Evolutionary conservation across 2,888 invertebrate genomes (phyloP), one percentile per base, ranked within the genome.

Genomic region (Cordilura impudica): DNA sequence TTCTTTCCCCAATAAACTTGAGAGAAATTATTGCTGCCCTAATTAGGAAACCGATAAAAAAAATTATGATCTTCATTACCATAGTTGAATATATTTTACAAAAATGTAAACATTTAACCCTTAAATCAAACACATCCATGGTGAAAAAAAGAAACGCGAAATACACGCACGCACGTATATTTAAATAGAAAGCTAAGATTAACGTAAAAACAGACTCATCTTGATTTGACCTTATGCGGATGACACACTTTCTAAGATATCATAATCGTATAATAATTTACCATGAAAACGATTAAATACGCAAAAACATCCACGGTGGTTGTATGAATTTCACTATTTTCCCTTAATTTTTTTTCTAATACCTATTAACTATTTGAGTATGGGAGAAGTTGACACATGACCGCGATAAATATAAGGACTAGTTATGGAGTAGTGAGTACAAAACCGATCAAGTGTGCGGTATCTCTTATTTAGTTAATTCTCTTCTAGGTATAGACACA

Each of bases 221-320:
- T 51, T 26, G 21, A 14, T 56, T 47, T 31, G 61, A 61, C 71
- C 71, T 21, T 56, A 56, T 45, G 45, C 45, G n/a, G 16, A 21
- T 53, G 43, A 51, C 21, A 61, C 71, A 29, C 71, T 71, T 71
- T 71, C 71, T 61, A 43, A 54, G 45, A 29, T 45, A 61, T 63
- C 45, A n/a, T n/a, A 54, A 31, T n/a, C 19, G 19, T n/a, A 70
- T 49, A 35, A 31, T 10, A 61, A 63, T 21, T 19, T 58, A 47
- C 35, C 1, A n/a, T n/a, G 35, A 39, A 39, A n/a, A 39, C 10
- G 35, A n/a, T 31, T 8, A n/a, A 31, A 12, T 4, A 31, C 2
- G 8, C 29, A 29, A 8, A 10, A 1, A 35, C 2, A 12, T 0
- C 35, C 35, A 39, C n/a, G n/a, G 35, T n/a, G 26, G 26, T 4